Evolutionary conservation across 1,140 invertebrate genomes (phyloP).

Genomic region (Acromyrmex charruanus): DNA sequence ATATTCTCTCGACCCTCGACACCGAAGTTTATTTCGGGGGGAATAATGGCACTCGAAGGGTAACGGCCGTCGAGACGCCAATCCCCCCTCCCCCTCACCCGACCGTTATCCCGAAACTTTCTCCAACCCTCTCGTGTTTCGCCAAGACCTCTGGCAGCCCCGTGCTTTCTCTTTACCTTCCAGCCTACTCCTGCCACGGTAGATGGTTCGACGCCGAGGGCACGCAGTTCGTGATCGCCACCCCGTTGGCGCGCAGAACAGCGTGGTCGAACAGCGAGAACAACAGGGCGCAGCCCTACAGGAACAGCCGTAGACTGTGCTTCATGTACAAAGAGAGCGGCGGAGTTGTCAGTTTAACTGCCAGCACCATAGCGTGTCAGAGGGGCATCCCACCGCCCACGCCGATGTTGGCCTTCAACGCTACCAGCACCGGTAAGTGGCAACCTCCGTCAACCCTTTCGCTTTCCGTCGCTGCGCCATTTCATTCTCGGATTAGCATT

Average conservation of each 20-base stretch:
- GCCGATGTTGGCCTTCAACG: conserved; percentile 87
- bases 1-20: conserved; percentile 50
- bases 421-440: conserved; percentile 87
- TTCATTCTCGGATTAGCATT: conserved; percentile 55
- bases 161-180: conserved; percentile 71
- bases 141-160: conserved; percentile 23
- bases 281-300: conserved; percentile 84
- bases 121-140: conserved; percentile 4
- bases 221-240: conserved; percentile 92
- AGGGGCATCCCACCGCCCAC: conserved; percentile 84
- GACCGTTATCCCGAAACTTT: conserved; percentile 64
- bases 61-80: conserved; percentile 68
- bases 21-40: conserved; percentile 68
- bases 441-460: conserved; percentile 55
- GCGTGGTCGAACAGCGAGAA: conserved; percentile 82
- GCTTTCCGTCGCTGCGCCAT: conserved; percentile 28
- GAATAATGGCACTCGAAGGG: conserved; percentile 72
- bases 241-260: conserved; percentile 88
- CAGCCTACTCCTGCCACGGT: conserved; percentile 95
- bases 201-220: conserved; percentile 91
- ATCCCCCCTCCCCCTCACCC: not conserved
- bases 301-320: conserved; percentile 87
- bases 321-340: conserved; percentile 87
- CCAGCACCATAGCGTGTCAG: conserved; percentile 86
- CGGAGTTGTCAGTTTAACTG: conserved; percentile 86